A percentile compares a stretch with the other conserved stretches of the same genome.
phyloP scores from a whole-genome alignment of 2,797 vertebrate genomes.

The Clarias platycephalus region DNA sequence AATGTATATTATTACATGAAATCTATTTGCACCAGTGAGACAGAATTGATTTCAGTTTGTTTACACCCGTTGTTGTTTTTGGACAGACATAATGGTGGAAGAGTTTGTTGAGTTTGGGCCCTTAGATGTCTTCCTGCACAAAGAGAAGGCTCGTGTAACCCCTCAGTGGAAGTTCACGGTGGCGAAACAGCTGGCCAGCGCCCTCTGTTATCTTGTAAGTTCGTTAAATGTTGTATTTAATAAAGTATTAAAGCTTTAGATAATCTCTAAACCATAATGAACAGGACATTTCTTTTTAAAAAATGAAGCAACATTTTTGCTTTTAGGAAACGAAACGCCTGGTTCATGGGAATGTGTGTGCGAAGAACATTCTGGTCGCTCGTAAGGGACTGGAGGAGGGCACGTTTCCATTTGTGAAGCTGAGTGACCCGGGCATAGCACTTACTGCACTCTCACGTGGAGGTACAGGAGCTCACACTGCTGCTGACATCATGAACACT shows the following conservation, averaged over 20 bases:
- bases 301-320: not conserved
- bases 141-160: constrained; percentile 73
- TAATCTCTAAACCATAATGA: not conserved
- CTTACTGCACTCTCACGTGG: constrained; percentile 82
- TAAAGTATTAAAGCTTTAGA: not conserved
- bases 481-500: not conserved
- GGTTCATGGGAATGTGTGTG: constrained; percentile 91
- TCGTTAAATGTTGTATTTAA: not conserved
- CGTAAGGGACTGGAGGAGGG: constrained; percentile 78
- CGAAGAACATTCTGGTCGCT: constrained; percentile 88
- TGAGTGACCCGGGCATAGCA: constrained; percentile 89
- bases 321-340: constrained; percentile 85
- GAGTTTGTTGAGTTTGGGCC: constrained; percentile 90
- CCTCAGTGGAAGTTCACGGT: constrained; percentile 89
- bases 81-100: constrained; percentile 89
- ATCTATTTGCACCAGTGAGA: too few relatives aligned
- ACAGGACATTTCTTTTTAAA: not conserved
- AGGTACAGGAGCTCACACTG: constrained; percentile 69
- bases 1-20: not conserved
- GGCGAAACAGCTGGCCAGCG: constrained; percentile 89
- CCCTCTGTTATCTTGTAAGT: constrained; percentile 89
- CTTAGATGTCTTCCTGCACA: constrained; percentile 85
- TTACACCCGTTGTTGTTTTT: constrained; percentile 2
- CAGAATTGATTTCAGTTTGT: not conserved
- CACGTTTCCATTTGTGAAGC: constrained; percentile 85